Evolutionary conservation across 2,113 vertebrate genomes (phyloP).

Genomic region (Oncorhynchus tshawytscha): DNA sequence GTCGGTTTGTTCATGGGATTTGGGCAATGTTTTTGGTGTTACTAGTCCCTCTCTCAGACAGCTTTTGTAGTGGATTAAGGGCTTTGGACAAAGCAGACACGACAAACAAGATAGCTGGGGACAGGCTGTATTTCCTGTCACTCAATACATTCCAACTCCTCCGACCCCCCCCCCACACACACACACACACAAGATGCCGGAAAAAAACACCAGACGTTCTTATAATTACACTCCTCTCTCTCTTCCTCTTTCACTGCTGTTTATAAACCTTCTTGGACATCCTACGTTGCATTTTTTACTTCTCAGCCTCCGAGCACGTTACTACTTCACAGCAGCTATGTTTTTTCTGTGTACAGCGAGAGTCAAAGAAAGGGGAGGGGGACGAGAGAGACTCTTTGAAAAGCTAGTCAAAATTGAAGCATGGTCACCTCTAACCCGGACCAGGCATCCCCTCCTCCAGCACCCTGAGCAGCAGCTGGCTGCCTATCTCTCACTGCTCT

Average conservation of each 20-base stretch:
- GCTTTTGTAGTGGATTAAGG: slow-evolving; percentile 77
- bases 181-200: slow-evolving; percentile 13
- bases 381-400: slow-evolving; percentile 39
- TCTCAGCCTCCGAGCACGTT: background rate
- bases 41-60: slow-evolving; percentile 70
- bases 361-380: background rate
- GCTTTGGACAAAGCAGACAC: slow-evolving; percentile 79
- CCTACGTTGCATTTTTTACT: slow-evolving; percentile 31
- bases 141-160: slow-evolving; percentile 78
- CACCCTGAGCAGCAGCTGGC: slow-evolving; percentile 79
- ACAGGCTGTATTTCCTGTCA: slow-evolving; percentile 79
- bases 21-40: slow-evolving; percentile 35
- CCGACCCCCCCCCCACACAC: slow-evolving; percentile 15
- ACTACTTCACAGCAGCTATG: background rate
- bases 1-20: slow-evolving; percentile 43
- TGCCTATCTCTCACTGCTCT: slow-evolving; percentile 80
- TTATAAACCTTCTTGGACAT: slow-evolving; percentile 18
- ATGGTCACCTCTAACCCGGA: slow-evolving; percentile 58
- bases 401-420: slow-evolving; percentile 67
- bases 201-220: slow-evolving; percentile 37
- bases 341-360: background rate
- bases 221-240: slow-evolving; percentile 49
- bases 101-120: slow-evolving; percentile 26
- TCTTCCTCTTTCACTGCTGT: slow-evolving; percentile 52
- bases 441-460: slow-evolving; percentile 44